These are phyloP conservation scores for Poliocrania exsul DNA, from an alignment of 2,797 vertebrate species.

Conservation along the genomic window DNA sequence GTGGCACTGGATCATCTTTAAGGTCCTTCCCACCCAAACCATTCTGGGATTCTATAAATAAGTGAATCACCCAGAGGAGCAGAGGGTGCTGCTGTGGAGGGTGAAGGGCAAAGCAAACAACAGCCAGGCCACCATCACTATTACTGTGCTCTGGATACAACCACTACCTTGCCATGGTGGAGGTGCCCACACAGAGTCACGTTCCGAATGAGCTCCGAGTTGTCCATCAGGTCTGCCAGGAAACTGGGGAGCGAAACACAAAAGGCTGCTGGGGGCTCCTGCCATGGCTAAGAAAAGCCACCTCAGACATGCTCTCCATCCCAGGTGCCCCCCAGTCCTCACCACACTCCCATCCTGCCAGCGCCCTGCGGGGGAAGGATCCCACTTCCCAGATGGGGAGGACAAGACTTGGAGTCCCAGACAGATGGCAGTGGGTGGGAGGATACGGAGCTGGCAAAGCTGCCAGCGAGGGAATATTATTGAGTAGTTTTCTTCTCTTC, in stretches of 20 bases:
- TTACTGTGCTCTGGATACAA: accelerated
- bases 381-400: conserved; percentile 52
- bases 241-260: conserved; percentile 80
- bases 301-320: not conserved
- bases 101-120: not conserved
- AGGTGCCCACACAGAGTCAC: conserved; percentile 97
- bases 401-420: conserved; percentile 50
- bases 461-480: conserved; percentile 29
- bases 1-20: accelerated
- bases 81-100: not conserved
- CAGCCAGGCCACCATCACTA: not conserved
- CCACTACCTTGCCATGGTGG: conserved; percentile 92
- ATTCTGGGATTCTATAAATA: not conserved
- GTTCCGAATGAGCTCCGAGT: conserved; percentile 95
- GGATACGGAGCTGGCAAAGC: conserved; percentile 16
- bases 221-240: conserved; percentile 97
- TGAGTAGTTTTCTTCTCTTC: conserved; percentile 24
- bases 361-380: conserved; percentile 58
- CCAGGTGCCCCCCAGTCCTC: conserved; percentile 6
- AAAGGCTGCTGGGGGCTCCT: conserved; percentile 39
- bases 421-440: conserved; percentile 60
- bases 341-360: conserved; percentile 25
- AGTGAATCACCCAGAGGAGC: not conserved
- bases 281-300: conserved; percentile 35
- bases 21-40: not conserved